These are phyloP conservation scores for Papio anubis DNA, from an alignment of 2,113 vertebrate species.

Conservation along the genomic window DNA sequence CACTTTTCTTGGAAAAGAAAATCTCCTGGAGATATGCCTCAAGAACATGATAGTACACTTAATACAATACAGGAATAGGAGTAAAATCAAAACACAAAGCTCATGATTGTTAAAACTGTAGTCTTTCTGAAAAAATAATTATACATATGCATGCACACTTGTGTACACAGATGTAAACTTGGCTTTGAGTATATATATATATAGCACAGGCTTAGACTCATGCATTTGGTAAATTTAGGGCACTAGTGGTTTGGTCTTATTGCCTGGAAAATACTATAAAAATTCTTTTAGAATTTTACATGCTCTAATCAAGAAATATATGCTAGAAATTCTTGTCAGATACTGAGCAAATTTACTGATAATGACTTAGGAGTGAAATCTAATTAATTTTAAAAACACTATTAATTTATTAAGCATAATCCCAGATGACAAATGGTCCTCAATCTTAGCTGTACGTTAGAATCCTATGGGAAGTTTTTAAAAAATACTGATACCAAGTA, in stretches of 20 bases:
- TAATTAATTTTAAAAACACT: constrained; percentile 17
- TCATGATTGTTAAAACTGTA: background rate
- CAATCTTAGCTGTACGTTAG: background rate
- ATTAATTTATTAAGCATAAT: background rate
- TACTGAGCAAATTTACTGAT: background rate
- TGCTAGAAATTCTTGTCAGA: constrained; percentile 2
- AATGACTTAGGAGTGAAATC: constrained; percentile 2
- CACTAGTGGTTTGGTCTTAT: background rate
- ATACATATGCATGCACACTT: background rate
- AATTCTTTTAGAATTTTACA: background rate
- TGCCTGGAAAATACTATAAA: constrained; percentile 29
- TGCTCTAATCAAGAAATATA: background rate
- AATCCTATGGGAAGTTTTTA: background rate
- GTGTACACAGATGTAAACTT: background rate
- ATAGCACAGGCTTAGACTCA: background rate
- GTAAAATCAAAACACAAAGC: constrained; percentile 30
- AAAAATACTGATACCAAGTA: background rate
- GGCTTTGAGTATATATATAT: constrained; percentile 14
- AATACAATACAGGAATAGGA: background rate
- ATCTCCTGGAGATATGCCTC: background rate
- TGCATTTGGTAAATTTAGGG: constrained; percentile 16
- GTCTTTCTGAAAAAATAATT: constrained; percentile 3
- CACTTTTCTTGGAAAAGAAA: constrained; percentile 30
- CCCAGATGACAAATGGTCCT: background rate
- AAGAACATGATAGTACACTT: background rate